Evolutionary conservation across 2,888 invertebrate species (phyloP).

Genomic region (Drymonia ruficornis): DNA sequence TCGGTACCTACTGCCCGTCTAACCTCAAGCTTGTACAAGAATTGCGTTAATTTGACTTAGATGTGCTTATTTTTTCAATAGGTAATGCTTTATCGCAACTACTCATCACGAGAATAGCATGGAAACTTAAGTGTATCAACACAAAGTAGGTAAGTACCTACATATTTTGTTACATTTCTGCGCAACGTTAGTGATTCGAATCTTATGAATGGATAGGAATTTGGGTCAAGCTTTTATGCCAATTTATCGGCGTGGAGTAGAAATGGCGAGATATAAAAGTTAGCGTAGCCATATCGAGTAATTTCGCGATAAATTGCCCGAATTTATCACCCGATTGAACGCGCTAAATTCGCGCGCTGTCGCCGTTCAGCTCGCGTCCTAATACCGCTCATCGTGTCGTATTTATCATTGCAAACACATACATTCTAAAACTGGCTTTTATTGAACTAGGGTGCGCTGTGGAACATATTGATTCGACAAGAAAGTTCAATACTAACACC

Average conservation of each 20-base stretch:
- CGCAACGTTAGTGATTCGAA: background rate
- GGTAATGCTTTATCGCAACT: too few species aligned
- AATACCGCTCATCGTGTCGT: constrained; percentile 45
- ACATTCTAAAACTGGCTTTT: constrained; percentile 35
- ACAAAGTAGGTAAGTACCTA: too few species aligned
- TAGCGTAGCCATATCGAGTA: constrained; percentile 54
- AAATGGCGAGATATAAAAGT: constrained; percentile 36
- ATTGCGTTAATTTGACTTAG: too few species aligned
- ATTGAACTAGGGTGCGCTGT: constrained; percentile 20
- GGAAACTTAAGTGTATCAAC: too few species aligned
- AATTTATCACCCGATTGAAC: constrained; percentile 65
- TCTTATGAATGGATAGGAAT: constrained; percentile 17
- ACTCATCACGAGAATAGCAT: too few species aligned
- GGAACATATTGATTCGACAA: background rate
- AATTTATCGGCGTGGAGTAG: constrained; percentile 25
- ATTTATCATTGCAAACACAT: constrained; percentile 49
- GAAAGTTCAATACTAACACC: background rate
- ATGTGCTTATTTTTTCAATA: too few species aligned
- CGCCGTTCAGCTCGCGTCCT: constrained; percentile 23
- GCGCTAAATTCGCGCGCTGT: constrained; percentile 53
- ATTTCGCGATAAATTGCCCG: constrained; percentile 64
- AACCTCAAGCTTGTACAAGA: too few species aligned
- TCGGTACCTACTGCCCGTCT: too few species aligned
- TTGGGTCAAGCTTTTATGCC: constrained; percentile 24
- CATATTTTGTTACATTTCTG: too few species aligned